Evolutionary conservation across 2,113 vertebrate species (phyloP).

Genomic region (Zapus hudsonius): DNA sequence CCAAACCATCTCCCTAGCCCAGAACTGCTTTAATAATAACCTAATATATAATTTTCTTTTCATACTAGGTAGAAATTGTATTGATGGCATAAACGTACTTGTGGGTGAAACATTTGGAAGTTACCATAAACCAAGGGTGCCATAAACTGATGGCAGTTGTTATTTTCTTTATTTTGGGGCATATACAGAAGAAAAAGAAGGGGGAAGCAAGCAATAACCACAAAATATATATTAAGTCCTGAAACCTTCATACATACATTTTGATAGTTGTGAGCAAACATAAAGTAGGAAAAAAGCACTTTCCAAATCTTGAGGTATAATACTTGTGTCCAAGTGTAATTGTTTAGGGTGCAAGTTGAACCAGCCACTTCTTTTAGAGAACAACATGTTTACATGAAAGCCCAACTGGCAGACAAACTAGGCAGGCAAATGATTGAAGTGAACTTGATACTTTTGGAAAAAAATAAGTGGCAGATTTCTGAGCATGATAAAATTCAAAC

Average conservation of each 20-base stretch:
- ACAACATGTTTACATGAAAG: not conserved
- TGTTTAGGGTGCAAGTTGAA: not conserved
- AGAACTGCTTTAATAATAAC: conserved; percentile 8
- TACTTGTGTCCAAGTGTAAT: not conserved
- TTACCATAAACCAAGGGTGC: not conserved
- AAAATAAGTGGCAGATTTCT: conserved; percentile 43
- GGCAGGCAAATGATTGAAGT: conserved; percentile 21
- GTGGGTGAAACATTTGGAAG: not conserved
- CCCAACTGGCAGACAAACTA: not conserved
- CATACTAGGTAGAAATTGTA: not conserved
- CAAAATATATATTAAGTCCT: not conserved
- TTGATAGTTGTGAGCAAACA: not conserved
- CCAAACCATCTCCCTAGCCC: too few relatives aligned
- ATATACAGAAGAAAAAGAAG: not conserved
- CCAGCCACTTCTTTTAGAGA: not conserved
- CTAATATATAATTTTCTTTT: not conserved
- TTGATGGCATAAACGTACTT: not conserved
- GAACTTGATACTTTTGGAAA: not conserved
- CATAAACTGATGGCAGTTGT: not conserved
- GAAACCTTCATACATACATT: not conserved
- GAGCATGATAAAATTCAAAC: not conserved
- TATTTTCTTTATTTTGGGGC: not conserved
- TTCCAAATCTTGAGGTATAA: not conserved
- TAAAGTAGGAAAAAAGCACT: not conserved
- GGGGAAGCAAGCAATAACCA: not conserved